Conservation (phyloP, 2,888 invertebrate species). For the Brenthis hecate region DNA sequence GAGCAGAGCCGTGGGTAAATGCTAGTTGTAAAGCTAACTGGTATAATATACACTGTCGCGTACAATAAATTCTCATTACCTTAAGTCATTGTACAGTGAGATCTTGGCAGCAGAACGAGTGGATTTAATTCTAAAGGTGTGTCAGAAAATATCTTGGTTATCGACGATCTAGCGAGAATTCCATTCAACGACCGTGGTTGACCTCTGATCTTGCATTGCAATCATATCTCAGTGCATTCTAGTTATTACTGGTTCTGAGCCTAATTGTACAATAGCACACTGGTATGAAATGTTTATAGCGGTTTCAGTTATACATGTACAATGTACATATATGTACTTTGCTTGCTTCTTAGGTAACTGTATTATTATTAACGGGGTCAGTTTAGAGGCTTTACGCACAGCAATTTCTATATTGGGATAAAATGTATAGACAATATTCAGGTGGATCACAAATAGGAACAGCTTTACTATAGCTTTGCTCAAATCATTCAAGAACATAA, state of each 20-base stretch:
- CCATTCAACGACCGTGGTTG: conserved; percentile 37
- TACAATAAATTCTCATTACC: conserved; percentile 27
- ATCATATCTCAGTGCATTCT: conserved; percentile 37
- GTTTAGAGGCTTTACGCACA: no score
- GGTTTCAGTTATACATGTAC: no score
- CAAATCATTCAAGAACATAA: conserved; percentile 1
- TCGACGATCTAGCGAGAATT: conserved; percentile 32
- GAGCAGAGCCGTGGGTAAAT: no score
- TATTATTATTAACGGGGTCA: no score
- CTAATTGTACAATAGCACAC: conserved; percentile 7
- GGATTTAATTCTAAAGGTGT: conserved; percentile 30
- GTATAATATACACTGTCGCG: not conserved
- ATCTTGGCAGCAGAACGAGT: not conserved
- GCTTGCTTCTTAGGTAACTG: no score
- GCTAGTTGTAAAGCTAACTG: not conserved
- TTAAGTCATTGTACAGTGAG: conserved; percentile 8
- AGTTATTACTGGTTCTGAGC: conserved; percentile 25
- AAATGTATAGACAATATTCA: no score
- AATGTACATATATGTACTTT: no score
- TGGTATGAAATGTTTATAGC: no score
- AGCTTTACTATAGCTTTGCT: conserved; percentile 5
- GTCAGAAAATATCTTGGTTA: conserved; percentile 32
- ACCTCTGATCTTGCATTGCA: conserved; percentile 42
- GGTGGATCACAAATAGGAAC: not conserved
- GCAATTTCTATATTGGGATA: no score